phyloP scores from a whole-genome alignment of 2,113 vertebrate species.

The Cairina moschata region DNA sequence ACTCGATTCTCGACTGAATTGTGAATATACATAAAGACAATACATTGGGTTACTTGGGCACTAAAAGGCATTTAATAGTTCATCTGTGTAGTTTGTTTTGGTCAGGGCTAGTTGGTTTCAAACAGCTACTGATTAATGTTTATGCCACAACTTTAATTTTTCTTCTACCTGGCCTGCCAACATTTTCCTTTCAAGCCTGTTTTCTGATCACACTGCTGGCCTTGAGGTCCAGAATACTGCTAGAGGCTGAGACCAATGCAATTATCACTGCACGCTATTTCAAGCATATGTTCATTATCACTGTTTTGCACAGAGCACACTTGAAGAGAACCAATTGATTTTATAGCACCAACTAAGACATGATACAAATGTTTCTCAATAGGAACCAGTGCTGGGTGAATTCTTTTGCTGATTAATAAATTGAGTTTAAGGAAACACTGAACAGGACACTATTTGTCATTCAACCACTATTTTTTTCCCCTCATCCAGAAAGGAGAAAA shows the following conservation, averaged over 20 bases:
- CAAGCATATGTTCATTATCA: constrained; percentile 17
- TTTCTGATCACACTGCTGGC: background rate
- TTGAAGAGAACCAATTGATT: constrained; percentile 6
- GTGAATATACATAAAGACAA: background rate
- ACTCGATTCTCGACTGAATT: background rate
- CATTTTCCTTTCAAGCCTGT: background rate
- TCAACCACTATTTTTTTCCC: background rate
- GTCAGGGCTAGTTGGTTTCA: background rate
- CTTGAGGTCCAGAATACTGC: background rate
- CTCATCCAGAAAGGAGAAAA: background rate
- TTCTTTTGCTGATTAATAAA: constrained; percentile 30
- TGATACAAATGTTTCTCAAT: background rate
- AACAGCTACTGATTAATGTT: background rate
- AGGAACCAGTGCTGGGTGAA: background rate
- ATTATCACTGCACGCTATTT: background rate
- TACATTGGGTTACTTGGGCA: background rate
- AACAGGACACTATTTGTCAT: background rate
- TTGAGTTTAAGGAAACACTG: background rate
- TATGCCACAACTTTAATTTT: background rate
- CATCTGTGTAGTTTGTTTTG: background rate
- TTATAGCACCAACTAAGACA: background rate
- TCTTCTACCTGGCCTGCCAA: background rate
- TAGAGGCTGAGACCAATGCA: background rate
- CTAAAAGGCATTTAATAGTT: background rate
- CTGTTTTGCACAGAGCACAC: background rate